These are phyloP conservation scores for Iguana delicatissima DNA, from an alignment of 2,797 vertebrate genomes.

Conservation along the genomic window DNA sequence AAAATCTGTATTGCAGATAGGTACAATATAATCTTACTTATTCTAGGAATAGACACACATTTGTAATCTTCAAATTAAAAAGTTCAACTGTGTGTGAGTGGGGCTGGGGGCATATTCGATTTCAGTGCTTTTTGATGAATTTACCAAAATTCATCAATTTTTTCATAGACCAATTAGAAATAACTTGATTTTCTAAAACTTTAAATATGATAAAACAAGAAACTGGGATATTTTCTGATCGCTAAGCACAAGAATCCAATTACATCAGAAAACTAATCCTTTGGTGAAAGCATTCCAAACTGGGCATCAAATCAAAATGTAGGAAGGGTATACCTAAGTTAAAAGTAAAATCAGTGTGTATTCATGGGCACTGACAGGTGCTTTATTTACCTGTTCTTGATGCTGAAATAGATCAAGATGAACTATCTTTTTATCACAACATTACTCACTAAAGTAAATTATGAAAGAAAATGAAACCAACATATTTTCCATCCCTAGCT, in stretches of 20 bases:
- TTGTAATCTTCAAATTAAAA: no score
- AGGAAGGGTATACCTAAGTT: neutral
- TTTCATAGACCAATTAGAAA: neutral
- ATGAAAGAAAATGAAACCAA: neutral
- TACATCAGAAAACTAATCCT: neutral
- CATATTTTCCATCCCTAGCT: neutral
- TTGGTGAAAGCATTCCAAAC: neutral
- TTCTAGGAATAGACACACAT: no score
- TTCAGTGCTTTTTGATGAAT: neutral
- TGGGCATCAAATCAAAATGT: neutral
- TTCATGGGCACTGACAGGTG: neutral
- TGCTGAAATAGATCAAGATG: neutral
- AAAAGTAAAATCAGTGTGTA: neutral
- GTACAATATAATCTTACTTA: no score
- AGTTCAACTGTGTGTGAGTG: no score
- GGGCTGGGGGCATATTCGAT: no score
- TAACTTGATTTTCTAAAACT: neutral
- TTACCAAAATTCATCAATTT: neutral
- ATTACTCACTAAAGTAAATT: neutral
- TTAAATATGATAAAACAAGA: neutral
- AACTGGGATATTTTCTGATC: neutral
- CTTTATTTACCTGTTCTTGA: neutral
- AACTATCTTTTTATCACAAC: neutral
- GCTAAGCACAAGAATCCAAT: neutral
- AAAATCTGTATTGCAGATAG: no score